phyloP scores from a whole-genome alignment of 2,888 invertebrate genomes.

The Yponomeuta cagnagella region DNA sequence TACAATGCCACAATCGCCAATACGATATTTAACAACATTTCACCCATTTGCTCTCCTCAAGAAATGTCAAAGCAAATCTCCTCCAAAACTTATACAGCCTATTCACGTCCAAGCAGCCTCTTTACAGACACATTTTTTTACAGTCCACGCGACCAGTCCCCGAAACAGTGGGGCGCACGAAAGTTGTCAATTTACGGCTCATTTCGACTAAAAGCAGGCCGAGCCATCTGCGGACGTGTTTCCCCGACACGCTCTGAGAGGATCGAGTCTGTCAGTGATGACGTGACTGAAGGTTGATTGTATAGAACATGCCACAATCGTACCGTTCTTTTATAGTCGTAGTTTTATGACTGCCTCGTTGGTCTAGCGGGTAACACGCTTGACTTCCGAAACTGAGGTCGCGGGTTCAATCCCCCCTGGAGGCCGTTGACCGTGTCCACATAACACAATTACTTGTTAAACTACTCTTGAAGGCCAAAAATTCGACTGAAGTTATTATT shows the following conservation, averaged over 20 bases:
- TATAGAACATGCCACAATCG: background rate
- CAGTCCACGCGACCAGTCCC: background rate
- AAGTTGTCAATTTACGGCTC: conserved; percentile 6
- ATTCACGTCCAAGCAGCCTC: background rate
- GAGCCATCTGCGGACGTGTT: background rate
- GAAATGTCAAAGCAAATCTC: background rate
- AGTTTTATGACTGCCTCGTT: too few species aligned
- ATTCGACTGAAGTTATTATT: too few species aligned
- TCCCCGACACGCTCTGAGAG: background rate
- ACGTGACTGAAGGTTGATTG: background rate
- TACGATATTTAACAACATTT: background rate
- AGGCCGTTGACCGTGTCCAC: too few species aligned
- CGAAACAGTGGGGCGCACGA: background rate
- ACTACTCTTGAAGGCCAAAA: too few species aligned
- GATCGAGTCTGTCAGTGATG: background rate
- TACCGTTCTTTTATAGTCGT: background rate
- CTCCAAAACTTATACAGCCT: background rate
- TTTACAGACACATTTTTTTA: background rate
- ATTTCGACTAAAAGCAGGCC: background rate
- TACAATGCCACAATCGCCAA: too few species aligned
- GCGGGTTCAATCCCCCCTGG: too few species aligned
- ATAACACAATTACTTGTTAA: too few species aligned
- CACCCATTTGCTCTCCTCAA: background rate
- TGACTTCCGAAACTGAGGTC: too few species aligned
- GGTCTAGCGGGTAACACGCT: too few species aligned